Base-by-base conservation (phyloP, 2,888 invertebrate genomes). In the Temnothorax unifasciatus region DNA sequence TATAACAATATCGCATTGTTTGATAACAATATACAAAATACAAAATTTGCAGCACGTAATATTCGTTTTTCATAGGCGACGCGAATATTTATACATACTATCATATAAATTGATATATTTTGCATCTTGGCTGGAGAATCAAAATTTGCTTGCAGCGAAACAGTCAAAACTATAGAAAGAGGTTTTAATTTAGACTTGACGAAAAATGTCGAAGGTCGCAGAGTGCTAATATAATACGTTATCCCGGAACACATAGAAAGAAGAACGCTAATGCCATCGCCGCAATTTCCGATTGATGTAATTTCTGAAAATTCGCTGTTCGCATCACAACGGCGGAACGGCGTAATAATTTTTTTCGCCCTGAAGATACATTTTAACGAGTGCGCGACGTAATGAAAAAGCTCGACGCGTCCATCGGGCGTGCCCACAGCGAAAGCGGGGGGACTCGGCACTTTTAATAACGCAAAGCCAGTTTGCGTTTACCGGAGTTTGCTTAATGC, bases 401-500 rank as follows among this genome's bases (percentile, higher is more conserved):
- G 86, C 88, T 79, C 83, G 69, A 79, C 59, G 59, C 79, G 85
- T 84, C 86, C 84, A 89, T 88, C 83, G 88, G 86, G 86, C 83
- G 82, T 87, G 90, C 85, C 88, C 87, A 79, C 88, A 85, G 87
- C 86, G 86, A 86, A 88, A 86, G 82, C 77, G 87, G 84, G 82
- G 87, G 84, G 82, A 84, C 84, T 75, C 68, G 82, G 50, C 75
- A 85, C 85, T 89, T 91, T 92, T 92, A 93, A 93, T 93, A 93
- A 93, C 90, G 92, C 89, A 92, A 91, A 92, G 91, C 92, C 91
- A 93, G 92, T 93, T 93, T 92, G 89, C 89, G 90, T 91, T 92
- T 91, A 92, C 90, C 88, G 86, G 89, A 89, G 90, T 92, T 90
- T 89, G 89, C 91, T 92, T 90, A 89, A 88, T 88, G 91, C 90